Evolutionary conservation across 2,797 vertebrate genomes (phyloP).

Genomic region (Falco berigora): DNA sequence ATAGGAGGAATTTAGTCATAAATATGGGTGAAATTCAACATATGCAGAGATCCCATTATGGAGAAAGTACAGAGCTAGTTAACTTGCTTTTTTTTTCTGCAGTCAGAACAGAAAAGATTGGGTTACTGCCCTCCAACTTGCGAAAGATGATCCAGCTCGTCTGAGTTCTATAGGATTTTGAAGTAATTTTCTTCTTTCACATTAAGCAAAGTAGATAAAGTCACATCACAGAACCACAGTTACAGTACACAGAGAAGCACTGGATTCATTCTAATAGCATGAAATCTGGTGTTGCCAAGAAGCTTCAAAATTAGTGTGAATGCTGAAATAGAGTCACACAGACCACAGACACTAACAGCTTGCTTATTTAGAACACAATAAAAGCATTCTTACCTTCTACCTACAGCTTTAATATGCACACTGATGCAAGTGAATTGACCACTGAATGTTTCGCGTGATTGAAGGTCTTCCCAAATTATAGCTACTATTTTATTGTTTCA

Average conservation of each 20-base stretch:
- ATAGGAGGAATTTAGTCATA: neutral
- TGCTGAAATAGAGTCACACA: neutral
- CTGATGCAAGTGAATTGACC: neutral
- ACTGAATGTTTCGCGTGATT: neutral
- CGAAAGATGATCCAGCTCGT: neutral
- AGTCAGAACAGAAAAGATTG: neutral
- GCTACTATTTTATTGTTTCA: neutral
- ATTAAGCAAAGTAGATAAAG: neutral
- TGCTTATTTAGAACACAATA: neutral
- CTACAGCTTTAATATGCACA: neutral
- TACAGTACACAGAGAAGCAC: constrained; percentile 6
- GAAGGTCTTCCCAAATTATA: neutral
- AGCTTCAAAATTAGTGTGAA: neutral
- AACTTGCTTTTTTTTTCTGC: neutral
- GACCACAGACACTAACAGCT: neutral
- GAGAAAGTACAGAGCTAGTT: neutral
- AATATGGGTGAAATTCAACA: neutral
- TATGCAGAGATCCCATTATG: neutral
- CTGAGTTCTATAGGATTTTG: neutral
- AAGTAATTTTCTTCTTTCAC: constrained; percentile 5
- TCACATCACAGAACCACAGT: neutral
- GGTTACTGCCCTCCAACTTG: neutral
- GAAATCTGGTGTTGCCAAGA: neutral
- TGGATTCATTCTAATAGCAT: neutral
- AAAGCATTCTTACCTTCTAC: neutral